phyloP scores from a whole-genome alignment of 1,140 invertebrate genomes.

The Lethrus apterus region DNA sequence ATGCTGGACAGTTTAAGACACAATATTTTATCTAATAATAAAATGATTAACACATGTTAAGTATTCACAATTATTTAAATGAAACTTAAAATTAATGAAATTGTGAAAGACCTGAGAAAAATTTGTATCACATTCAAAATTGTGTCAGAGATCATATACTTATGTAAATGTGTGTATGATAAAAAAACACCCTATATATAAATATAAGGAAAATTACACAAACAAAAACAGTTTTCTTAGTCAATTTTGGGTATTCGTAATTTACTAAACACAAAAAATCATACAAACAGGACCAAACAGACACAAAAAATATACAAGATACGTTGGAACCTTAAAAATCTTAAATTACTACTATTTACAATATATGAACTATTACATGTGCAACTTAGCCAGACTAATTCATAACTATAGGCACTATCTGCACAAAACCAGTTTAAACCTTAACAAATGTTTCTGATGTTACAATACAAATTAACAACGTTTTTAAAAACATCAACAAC shows the following conservation, averaged over 20 bases:
- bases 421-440: slow-evolving; percentile 11
- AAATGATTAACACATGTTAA: too few relatives aligned
- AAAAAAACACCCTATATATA: too few relatives aligned
- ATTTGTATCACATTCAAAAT: too few relatives aligned
- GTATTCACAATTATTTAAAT: too few relatives aligned
- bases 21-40: too few relatives aligned
- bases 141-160: too few relatives aligned
- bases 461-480: not conserved
- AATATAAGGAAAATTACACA: slow-evolving; percentile 1
- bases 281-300: too few relatives aligned
- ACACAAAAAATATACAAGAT: slow-evolving; percentile 7
- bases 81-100: too few relatives aligned
- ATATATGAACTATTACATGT: slow-evolving; percentile 14
- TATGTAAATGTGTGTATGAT: too few relatives aligned
- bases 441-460: not conserved
- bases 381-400: slow-evolving; percentile 25
- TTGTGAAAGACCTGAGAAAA: too few relatives aligned
- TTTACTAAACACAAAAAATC: slow-evolving; percentile 3
- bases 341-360: slow-evolving; percentile 1
- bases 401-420: slow-evolving; percentile 29
- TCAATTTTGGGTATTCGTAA: slow-evolving; percentile 1
- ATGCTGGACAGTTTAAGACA: too few relatives aligned
- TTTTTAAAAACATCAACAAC: slow-evolving; percentile 4
- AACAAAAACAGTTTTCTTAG: not conserved
- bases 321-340: not conserved